These are phyloP conservation scores for pig (Sus scrofa) DNA, from an alignment of 2,113 vertebrate species.

Conservation along the genomic window DNA sequence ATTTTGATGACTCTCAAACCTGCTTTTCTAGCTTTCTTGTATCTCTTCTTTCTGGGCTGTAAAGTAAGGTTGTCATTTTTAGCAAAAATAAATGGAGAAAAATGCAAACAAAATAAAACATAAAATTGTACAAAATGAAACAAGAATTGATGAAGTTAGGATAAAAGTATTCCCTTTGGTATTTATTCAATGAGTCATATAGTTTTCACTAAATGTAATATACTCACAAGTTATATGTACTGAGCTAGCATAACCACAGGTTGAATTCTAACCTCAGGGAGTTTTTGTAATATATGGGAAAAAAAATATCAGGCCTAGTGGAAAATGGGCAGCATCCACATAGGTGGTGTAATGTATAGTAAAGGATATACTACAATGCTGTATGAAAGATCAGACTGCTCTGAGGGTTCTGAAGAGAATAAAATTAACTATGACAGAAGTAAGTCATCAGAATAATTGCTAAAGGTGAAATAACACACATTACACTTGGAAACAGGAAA, in stretches of 20 bases:
- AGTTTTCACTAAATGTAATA: background rate
- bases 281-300: background rate
- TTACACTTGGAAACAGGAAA: background rate
- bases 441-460: background rate
- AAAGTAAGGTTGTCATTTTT: background rate
- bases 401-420: background rate
- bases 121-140: background rate
- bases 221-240: background rate
- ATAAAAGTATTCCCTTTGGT: background rate
- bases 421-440: background rate
- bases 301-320: background rate
- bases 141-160: background rate
- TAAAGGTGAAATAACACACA: background rate
- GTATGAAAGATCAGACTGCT: background rate
- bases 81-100: background rate
- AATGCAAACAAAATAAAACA: background rate
- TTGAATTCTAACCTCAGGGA: background rate
- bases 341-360: background rate
- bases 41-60: background rate
- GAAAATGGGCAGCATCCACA: background rate
- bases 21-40: background rate
- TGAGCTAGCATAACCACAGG: background rate
- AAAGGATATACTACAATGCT: background rate
- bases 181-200: background rate
- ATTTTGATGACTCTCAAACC: background rate